These are phyloP conservation scores for Petrocephalus zakoni DNA, from an alignment of 2,113 vertebrate species.

Conservation along the genomic window DNA sequence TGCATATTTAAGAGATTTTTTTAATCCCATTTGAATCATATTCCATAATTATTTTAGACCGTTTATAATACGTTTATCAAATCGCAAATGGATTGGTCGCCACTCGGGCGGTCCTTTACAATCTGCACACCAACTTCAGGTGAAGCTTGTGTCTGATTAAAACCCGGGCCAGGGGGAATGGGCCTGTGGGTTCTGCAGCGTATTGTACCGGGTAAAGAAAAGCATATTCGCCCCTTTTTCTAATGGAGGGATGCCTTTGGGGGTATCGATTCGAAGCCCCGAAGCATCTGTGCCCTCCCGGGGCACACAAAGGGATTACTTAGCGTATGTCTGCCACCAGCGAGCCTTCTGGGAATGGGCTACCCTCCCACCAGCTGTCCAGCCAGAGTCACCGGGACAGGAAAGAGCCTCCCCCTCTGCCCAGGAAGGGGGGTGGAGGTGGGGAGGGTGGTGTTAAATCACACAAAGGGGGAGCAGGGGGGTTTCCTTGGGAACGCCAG, in stretches of 20 bases:
- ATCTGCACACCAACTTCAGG: neutral
- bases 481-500: neutral
- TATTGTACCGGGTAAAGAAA: neutral
- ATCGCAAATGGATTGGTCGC: neutral
- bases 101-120: neutral
- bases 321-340: neutral
- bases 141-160: neutral
- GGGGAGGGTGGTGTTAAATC: neutral
- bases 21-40: neutral
- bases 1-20: neutral
- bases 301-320: conserved; percentile 14
- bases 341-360: neutral
- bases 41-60: neutral
- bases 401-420: neutral
- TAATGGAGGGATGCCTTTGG: neutral
- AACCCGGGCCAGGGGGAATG: neutral
- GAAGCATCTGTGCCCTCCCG: neutral
- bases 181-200: neutral
- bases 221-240: neutral
- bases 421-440: neutral
- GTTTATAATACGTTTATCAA: neutral
- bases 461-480: neutral
- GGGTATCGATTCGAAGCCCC: neutral
- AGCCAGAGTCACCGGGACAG: neutral
- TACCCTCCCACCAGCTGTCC: conserved; percentile 5